phyloP scores from a whole-genome alignment of 2,797 vertebrate species.

The Cyclura pinguis region DNA sequence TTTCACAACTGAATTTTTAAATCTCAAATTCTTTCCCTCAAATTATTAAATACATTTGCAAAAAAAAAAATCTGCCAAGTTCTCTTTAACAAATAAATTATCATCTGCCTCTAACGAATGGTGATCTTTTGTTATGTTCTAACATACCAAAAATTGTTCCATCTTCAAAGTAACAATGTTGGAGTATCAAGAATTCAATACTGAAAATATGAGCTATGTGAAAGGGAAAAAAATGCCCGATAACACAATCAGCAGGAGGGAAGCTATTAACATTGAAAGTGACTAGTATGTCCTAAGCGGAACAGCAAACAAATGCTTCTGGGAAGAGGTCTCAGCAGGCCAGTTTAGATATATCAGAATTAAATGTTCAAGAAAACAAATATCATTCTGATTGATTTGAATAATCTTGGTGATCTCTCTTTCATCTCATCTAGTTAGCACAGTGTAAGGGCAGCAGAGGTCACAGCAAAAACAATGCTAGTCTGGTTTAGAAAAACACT shows the following conservation, averaged over 20 bases:
- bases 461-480: constrained; percentile 77
- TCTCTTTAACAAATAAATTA: background rate
- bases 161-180: background rate
- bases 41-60: background rate
- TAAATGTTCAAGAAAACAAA: constrained; percentile 74
- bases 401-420: constrained; percentile 74
- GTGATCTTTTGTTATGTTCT: background rate
- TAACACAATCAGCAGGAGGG: background rate
- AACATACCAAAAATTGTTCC: background rate
- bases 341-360: constrained; percentile 71
- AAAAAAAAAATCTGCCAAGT: background rate
- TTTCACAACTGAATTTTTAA: background rate
- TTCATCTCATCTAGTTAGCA: constrained; percentile 62
- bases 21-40: background rate
- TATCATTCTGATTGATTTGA: constrained; percentile 76
- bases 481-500: constrained; percentile 76
- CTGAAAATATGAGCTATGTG: constrained; percentile 27
- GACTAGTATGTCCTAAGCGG: constrained; percentile 41
- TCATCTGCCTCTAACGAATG: background rate
- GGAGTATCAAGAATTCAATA: background rate
- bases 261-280: constrained; percentile 31
- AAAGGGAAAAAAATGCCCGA: constrained; percentile 14
- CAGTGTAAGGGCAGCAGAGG: constrained; percentile 61
- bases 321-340: constrained; percentile 59
- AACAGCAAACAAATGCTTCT: constrained; percentile 58